Evolutionary conservation across 2,113 vertebrate genomes (phyloP), one percentile per base, ranked within the genome.

Genomic region (Gambusia holbrooki): DNA sequence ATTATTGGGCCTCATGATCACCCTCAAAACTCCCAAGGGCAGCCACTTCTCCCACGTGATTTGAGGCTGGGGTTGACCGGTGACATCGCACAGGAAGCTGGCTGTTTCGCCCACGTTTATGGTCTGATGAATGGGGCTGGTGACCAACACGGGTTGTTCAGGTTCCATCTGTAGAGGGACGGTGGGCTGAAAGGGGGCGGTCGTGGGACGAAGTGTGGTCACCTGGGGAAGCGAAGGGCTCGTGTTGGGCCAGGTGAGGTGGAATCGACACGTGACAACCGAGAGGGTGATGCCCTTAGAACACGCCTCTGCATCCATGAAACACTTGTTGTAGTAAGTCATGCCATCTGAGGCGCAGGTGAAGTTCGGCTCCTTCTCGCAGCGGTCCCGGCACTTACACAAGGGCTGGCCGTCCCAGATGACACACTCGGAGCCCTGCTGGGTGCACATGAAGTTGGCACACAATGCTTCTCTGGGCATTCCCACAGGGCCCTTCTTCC

Each of bases 301-400:
- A 79, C 98, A 99, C 4, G 98, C 98, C 90, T 99, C 98, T 0
- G 98, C 98, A 0, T 99, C 98, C 98, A 99, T 99, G 94, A 96
- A 99, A 88, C 98, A 99, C 84, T 95, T 97, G 88, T 99, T 99
- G 89, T 98, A 99, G 92, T 99, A 99, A 35, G 98, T 99, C 93
- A 99, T 96, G 63, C 98, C 97, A 0, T 99, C 98, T 0, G 98
- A 99, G 60, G 98, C 98, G 0, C 98, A 99, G 69, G 98, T 99
- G 79, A 99, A 99, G 80, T 96, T 96, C 0, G 98, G 98, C 85
- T 99, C 97, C 77, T 96, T 95, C 94, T 99, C 98, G 1, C 98
- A 99, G 40, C 97, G 95, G 65, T 99, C 98, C 48, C 93, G 94
- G 92, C 98, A 99, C 84, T 97, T 98, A 78, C 98, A 99, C 79